Conservation (phyloP, 2,113 vertebrate species). For the Furnarius figulus region DNA sequence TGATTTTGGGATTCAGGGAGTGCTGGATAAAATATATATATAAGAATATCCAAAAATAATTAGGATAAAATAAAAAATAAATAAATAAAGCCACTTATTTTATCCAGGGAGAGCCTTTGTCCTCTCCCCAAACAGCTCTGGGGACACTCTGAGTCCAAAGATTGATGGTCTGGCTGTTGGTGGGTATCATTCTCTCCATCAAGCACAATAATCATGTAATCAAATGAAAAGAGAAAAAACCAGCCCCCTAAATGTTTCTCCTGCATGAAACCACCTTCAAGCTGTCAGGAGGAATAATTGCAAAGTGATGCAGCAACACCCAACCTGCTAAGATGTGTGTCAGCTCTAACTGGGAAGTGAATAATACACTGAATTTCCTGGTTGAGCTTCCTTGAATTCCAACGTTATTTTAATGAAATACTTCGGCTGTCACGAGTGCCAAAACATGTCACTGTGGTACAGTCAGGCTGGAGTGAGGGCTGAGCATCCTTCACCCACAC, state of each 20-base stretch:
- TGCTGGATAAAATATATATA: background rate
- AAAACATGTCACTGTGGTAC: background rate
- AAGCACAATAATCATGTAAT: background rate
- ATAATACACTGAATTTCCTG: background rate
- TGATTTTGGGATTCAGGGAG: background rate
- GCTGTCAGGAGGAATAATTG: slow-evolving; percentile 6
- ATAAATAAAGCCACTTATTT: background rate
- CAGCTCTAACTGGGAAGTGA: background rate
- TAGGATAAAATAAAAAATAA: background rate
- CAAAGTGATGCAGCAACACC: background rate
- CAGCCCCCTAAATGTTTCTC: background rate
- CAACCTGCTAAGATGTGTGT: background rate
- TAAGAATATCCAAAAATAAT: background rate
- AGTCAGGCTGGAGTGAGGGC: background rate
- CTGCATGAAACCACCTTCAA: background rate
- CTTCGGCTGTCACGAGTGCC: background rate
- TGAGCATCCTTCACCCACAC: background rate
- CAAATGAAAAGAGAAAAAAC: background rate
- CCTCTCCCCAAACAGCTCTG: background rate
- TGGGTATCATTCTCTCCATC: background rate
- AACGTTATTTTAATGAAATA: background rate
- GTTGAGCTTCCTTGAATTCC: background rate
- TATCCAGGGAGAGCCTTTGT: background rate
- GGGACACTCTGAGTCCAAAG: background rate
- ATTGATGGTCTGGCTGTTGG: background rate